Percentiles rank a stretch among this genome's conserved stretches.
These are phyloP conservation scores for Rallus limicola DNA, from an alignment of 2,113 vertebrate species.

Conservation along the genomic window DNA sequence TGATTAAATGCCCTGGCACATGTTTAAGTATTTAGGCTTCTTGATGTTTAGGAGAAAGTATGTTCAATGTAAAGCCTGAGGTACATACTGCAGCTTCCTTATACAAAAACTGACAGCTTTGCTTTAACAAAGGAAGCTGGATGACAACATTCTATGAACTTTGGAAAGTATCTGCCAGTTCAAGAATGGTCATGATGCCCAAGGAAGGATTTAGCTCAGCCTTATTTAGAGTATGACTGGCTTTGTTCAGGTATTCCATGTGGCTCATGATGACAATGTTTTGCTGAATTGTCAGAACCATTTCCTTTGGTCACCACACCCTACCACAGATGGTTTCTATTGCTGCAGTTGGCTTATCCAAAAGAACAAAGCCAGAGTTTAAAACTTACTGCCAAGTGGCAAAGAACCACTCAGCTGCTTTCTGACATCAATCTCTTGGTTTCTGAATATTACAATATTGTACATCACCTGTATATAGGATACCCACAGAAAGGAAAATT, in stretches of 20 bases:
- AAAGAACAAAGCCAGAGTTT: background rate
- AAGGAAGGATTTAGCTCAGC: background rate
- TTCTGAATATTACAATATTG: background rate
- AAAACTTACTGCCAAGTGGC: background rate
- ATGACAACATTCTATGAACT: background rate
- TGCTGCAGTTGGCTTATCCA: background rate
- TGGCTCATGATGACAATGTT: background rate
- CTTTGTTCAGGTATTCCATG: background rate
- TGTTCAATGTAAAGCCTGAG: background rate
- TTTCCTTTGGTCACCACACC: constrained; percentile 56
- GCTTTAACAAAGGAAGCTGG: background rate
- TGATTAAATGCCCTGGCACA: background rate
- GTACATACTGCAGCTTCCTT: background rate
- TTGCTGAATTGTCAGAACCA: constrained; percentile 45
- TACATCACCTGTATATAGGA: background rate
- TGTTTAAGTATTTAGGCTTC: background rate
- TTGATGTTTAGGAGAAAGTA: background rate
- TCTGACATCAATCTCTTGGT: background rate
- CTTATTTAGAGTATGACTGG: background rate
- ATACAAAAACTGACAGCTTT: background rate
- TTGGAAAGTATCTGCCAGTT: background rate
- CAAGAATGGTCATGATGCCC: background rate
- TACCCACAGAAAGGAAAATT: background rate
- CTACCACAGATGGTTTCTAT: constrained; percentile 48
- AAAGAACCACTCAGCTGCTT: background rate